Base-by-base conservation (phyloP, 1,140 invertebrate species). In the Drosophila nigromelanica region DNA sequence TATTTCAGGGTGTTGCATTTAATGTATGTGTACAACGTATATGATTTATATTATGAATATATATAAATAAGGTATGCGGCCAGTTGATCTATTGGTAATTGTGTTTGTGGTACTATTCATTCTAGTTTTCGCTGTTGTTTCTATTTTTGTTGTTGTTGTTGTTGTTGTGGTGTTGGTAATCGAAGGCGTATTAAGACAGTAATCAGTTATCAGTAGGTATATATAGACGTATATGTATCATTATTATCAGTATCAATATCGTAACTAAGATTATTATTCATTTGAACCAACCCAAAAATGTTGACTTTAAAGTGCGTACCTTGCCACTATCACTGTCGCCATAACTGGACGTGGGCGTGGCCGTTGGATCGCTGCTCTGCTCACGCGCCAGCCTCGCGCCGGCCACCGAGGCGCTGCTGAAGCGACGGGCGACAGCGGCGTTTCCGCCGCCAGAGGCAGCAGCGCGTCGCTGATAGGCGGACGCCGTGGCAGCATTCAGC, bases 221-320 rank as follows among this genome's bases (percentile, higher is more conserved):
- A 64, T 66, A 67, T 80, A 51, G 63, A 40, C 52, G 43, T 71
- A 64, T 68, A 77, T 78, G 75, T 76, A 76, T 82, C 73, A 86
- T 71, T 86, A 78, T 74, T 86, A 78, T 74, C 72, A 74, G 62
- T 86, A 73, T 69, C 71, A 78, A 62, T 82, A 81, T 76, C 54
- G 37, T 73, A 73, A 56, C 55, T 55, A 61, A 69, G 30, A 62
- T 74, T 69, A 87, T 82, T 80, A 77, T 89, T 89, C 80, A 94
- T 92, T 92, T 94, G 94, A 93, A 95, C 94, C 94, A 95, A 92
- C 92, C 94, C 94, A 94, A 94, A 92, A 95, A 94, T 91, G 92
- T 93, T 90, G 93, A 93, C 92, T 94, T 94, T 81, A 93, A 91
- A 87, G 94, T 92, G 92, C 94, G 94, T 95, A 95, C 94, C 94